A percentile compares a stretch with the other conserved stretches of the same genome.
phyloP scores from a whole-genome alignment of 2,888 invertebrate genomes.

The Strigamia transsilvanica region DNA sequence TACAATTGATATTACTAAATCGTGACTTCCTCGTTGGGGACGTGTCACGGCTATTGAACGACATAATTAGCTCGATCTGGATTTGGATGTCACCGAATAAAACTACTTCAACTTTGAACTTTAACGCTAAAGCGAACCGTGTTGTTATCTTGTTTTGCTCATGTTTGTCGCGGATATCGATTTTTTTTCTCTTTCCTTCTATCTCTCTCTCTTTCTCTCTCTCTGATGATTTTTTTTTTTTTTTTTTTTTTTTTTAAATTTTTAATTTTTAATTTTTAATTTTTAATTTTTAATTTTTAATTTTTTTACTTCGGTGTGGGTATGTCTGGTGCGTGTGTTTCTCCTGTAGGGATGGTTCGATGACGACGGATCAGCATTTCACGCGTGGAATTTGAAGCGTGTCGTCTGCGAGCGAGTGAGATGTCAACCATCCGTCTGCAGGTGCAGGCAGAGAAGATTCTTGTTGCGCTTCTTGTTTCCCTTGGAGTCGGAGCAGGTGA shows the following conservation, averaged over 20 bases:
- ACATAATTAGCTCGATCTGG: not conserved
- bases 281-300: no score
- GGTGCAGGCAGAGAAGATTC: constrained; percentile 3
- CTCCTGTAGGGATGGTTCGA: not conserved
- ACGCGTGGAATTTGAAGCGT: not conserved
- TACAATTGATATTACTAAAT: not conserved
- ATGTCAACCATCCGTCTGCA: not conserved
- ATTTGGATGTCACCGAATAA: not conserved
- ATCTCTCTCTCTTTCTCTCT: no score
- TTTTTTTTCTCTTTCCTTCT: not conserved
- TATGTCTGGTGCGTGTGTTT: not conserved
- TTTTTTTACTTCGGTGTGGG: not conserved
- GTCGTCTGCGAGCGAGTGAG: not conserved
- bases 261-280: not conserved
- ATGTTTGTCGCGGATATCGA: constrained; percentile 35
- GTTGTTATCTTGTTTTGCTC: constrained; percentile 7
- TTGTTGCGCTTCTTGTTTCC: not conserved
- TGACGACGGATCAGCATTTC: not conserved
- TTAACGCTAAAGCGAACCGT: not conserved
- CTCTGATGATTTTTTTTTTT: not conserved
- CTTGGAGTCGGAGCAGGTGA: constrained; percentile 31
- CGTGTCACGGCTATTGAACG: constrained; percentile 19
- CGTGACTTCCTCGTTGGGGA: constrained; percentile 21
- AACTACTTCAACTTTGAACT: not conserved
- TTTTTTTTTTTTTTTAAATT: not conserved